A percentile compares a stretch with the other conserved stretches of the same genome.
These are phyloP conservation scores for Gnatocerus cornutus DNA, from an alignment of 2,888 invertebrate species.

Conservation along the genomic window DNA sequence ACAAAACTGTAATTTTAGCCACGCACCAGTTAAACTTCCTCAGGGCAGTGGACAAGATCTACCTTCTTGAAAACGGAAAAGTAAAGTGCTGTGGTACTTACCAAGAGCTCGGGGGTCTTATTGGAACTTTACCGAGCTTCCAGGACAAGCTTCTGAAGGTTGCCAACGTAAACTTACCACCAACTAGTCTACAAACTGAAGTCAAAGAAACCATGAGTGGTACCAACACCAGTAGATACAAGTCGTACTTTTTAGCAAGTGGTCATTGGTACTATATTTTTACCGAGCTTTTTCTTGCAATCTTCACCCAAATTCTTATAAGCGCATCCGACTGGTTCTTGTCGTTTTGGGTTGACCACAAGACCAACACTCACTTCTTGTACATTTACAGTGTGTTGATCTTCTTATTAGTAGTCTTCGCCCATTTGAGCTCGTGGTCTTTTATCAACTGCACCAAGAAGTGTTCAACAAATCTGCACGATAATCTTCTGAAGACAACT, in stretches of 20 bases:
- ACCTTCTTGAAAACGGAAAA: constrained; percentile 73
- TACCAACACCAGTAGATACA: constrained; percentile 76
- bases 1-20: constrained; percentile 83
- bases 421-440: too few species aligned
- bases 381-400: too few species aligned
- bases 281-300: constrained; percentile 75
- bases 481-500: constrained; percentile 71
- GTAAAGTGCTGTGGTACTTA: constrained; percentile 72
- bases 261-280: constrained; percentile 72
- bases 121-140: neutral
- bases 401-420: too few species aligned
- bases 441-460: too few species aligned
- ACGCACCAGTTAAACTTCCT: constrained; percentile 90
- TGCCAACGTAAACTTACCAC: neutral
- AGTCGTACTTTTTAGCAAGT: constrained; percentile 78
- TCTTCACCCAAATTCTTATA: too few species aligned
- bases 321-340: too few species aligned
- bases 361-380: too few species aligned
- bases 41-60: constrained; percentile 76
- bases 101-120: neutral
- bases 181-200: constrained; percentile 9
- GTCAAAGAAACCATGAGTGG: constrained; percentile 62
- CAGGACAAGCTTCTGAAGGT: neutral
- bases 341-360: too few species aligned
- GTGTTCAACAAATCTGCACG: constrained; percentile 75